Percentiles rank a stretch among this genome's conserved stretches.
Evolutionary conservation across 2,797 vertebrate genomes (phyloP).

Genomic region (Epinephelus malabaricus): DNA sequence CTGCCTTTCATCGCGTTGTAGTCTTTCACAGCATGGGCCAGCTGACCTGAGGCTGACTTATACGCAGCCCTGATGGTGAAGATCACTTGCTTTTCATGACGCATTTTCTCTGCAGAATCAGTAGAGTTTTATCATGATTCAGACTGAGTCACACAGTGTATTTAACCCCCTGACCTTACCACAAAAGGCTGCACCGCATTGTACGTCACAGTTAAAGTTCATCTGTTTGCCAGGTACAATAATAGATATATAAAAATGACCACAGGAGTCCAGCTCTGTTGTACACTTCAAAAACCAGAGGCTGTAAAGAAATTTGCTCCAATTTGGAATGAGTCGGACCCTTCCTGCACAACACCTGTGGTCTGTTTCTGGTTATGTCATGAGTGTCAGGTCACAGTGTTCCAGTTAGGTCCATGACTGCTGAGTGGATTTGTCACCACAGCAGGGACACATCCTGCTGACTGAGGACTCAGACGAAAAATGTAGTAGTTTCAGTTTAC

Average conservation of each 20-base stretch:
- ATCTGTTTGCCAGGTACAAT: neutral
- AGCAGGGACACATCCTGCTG: constrained; percentile 73
- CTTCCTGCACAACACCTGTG: constrained; percentile 65
- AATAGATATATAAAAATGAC: neutral
- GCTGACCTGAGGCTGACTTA: constrained; percentile 38
- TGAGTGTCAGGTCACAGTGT: constrained; percentile 61
- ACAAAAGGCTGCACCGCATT: constrained; percentile 6
- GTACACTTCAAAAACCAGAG: constrained; percentile 7
- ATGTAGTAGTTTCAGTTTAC: constrained; percentile 35
- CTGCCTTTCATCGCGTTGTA: constrained; percentile 8
- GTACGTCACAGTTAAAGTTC: neutral
- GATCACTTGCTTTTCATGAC: constrained; percentile 11
- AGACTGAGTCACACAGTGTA: constrained; percentile 14
- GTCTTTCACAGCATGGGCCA: constrained; percentile 1
- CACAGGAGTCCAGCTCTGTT: neutral
- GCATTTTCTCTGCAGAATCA: constrained; percentile 30
- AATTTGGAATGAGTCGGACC: constrained; percentile 17
- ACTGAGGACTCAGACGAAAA: constrained; percentile 46
- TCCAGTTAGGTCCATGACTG: constrained; percentile 48
- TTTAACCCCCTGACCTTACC: constrained; percentile 4
- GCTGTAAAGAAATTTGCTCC: constrained; percentile 16
- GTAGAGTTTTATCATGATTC: constrained; percentile 6
- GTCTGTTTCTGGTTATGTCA: constrained; percentile 64
- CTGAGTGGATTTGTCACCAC: constrained; percentile 72
- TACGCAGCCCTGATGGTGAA: neutral